Evolutionary conservation across 2,888 invertebrate genomes (phyloP), one percentile per base, ranked within the genome.

Genomic region (Plebejus anna): DNA sequence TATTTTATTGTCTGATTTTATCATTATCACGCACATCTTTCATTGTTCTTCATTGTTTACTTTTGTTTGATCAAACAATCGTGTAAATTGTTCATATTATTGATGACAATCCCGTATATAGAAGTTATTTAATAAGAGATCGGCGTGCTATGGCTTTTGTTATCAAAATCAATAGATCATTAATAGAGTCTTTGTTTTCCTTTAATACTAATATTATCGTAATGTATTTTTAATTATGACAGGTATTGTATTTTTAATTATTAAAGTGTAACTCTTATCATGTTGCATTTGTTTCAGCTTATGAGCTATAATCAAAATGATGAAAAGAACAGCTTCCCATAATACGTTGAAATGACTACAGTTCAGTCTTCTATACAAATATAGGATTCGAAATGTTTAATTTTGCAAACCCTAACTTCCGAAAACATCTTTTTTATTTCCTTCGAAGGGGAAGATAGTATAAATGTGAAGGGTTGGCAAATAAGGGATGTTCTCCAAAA

Each of bases 11-110:
- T 61, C 61, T 28, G 22, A 28, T 61, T 28, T 66, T 66, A 36
- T 66, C 22, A 66, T 66, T 66, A 66, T 66, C 32, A 16, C 0
- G 32, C 32, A 66, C 32, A 66, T 66, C 32, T 66, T 36, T 36
- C 32, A 36, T 66, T 66, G 66, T 66, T 66, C 32, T 66, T 11
- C 82, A 90, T 92, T 92, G 90, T 91, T 87, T 86, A 85, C 79
- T 82, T 81, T 84, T 82, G 87, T 87, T 88, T 87, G 88, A 87
- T 80, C 80, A 84, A 84, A 92, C 90, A 92, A 92, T 90, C 83
- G 83, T 79, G 79, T 78, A 84, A 83, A 89, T 91, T 91, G 89
- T 91, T 87, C 83, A 85, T 76, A 78, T 80, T 81, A 79, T 61
- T 73, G 42, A 75, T 61, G 57, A 78, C 78, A 66, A 78, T 77